These are phyloP conservation scores for Tylochromis polylepis DNA, from an alignment of 2,113 vertebrate species.

Conservation along the genomic window DNA sequence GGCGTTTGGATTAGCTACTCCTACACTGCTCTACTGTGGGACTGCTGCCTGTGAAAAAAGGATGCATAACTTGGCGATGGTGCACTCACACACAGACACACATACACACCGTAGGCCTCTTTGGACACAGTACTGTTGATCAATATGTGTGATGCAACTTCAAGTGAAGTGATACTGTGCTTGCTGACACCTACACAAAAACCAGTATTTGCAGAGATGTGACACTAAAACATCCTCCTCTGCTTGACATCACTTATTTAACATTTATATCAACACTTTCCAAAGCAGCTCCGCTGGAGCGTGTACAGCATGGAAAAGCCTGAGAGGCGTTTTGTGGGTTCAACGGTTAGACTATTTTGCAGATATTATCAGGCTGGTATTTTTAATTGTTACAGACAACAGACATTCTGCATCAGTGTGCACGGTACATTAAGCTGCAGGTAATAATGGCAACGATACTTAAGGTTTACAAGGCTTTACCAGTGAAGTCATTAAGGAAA, in stretches of 20 bases:
- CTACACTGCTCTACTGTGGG: constrained; percentile 3
- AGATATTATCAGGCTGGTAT: neutral
- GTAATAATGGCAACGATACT: neutral
- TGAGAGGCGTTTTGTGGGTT: neutral
- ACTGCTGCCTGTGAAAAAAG: neutral
- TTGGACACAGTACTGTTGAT: neutral
- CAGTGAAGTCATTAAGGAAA: neutral
- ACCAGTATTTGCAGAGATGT: constrained; percentile 1
- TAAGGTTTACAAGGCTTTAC: too few species aligned
- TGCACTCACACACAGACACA: neutral
- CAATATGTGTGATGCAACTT: constrained; percentile 25
- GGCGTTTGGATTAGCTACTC: constrained; percentile 27
- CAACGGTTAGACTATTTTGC: neutral
- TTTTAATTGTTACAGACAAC: neutral
- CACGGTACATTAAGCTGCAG: neutral
- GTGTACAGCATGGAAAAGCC: neutral
- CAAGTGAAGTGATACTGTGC: constrained; percentile 11
- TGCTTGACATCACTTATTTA: constrained; percentile 32
- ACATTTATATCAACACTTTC: constrained; percentile 14
- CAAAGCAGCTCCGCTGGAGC: neutral
- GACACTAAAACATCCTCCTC: constrained; percentile 27
- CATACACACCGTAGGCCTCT: neutral
- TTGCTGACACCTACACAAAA: constrained; percentile 41
- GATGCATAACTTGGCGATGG: neutral
- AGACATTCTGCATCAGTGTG: neutral